phyloP scores from a whole-genome alignment of 37 sponge, comb jelly and placozoan genomes.

The Mnemiopsis leidyi region DNA sequence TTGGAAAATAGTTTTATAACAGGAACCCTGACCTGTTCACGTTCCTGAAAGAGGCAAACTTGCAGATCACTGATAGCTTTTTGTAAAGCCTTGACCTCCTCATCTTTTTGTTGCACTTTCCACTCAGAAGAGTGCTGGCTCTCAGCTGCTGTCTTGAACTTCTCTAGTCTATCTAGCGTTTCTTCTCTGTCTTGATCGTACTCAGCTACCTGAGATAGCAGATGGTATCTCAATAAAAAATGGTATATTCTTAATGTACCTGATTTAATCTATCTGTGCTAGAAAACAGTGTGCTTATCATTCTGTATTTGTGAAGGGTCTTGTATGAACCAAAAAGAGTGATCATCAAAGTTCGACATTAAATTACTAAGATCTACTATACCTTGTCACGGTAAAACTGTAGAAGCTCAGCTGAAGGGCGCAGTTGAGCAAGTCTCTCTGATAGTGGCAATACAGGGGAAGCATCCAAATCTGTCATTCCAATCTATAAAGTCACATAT shows the following conservation, averaged over 20 bases:
- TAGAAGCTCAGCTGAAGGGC: conserved; percentile 89
- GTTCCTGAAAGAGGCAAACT: conserved; percentile 73
- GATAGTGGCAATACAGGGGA: conserved; percentile 35
- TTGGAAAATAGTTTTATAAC: no score
- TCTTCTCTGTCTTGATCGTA: conserved; percentile 90
- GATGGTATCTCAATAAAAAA: no score
- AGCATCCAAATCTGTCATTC: neutral
- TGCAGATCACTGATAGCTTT: conserved; percentile 99
- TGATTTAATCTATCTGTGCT: no score
- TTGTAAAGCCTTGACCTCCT: conserved; percentile 92
- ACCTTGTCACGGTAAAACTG: conserved; percentile 93
- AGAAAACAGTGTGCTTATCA: no score
- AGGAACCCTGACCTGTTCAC: conserved; percentile 65
- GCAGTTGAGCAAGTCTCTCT: conserved; percentile 74
- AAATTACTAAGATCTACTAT: neutral
- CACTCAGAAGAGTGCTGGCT: conserved; percentile 83
- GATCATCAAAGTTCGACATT: no score
- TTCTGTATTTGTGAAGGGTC: no score
- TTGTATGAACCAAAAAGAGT: no score
- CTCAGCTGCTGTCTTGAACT: conserved; percentile 70
- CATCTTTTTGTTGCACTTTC: conserved; percentile 89
- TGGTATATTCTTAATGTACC: no score
- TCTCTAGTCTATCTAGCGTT: conserved; percentile 76
- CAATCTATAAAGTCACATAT: no score
- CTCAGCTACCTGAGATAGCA: conserved; percentile 77